Evolutionary conservation across 1,140 invertebrate genomes (phyloP).

Genomic region (Carcinoscorpius rotundicauda): DNA sequence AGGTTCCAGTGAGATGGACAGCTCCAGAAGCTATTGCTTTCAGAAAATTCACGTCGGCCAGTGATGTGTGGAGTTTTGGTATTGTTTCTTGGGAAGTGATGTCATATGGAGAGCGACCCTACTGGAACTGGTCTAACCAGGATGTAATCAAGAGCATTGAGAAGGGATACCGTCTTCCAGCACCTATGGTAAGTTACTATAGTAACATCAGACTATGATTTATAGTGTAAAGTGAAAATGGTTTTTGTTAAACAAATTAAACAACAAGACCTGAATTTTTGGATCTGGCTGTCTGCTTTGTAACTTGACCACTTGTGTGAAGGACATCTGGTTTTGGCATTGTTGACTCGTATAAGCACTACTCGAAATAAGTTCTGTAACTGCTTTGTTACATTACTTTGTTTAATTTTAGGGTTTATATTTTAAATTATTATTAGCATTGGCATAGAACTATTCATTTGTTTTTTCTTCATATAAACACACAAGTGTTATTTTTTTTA

Average conservation of each 20-base stretch:
- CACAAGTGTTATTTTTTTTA: too few species aligned
- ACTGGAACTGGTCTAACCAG: conserved; percentile 99
- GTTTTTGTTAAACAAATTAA: neutral
- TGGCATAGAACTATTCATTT: too few species aligned
- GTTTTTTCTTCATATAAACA: too few species aligned
- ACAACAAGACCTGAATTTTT: neutral
- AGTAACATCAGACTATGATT: neutral
- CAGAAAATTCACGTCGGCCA: conserved; percentile 94
- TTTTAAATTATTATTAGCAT: too few species aligned
- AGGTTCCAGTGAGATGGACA: conserved; percentile 98
- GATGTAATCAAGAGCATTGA: conserved; percentile 98
- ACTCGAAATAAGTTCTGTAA: too few species aligned
- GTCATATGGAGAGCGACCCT: conserved; percentile 96
- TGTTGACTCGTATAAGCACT: too few species aligned
- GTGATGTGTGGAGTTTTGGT: conserved; percentile 97
- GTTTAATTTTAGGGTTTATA: too few species aligned
- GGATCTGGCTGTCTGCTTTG: neutral
- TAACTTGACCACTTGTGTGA: too few species aligned
- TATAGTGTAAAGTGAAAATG: neutral
- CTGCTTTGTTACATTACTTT: too few species aligned
- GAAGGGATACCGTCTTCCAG: conserved; percentile 82
- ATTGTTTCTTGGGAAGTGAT: conserved; percentile 99
- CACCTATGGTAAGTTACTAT: conserved; percentile 58
- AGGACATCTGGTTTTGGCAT: too few species aligned
- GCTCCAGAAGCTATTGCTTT: conserved; percentile 98